Evolutionary conservation across 2,113 vertebrate species (phyloP).

Genomic region (Puffinus mauretanicus): DNA sequence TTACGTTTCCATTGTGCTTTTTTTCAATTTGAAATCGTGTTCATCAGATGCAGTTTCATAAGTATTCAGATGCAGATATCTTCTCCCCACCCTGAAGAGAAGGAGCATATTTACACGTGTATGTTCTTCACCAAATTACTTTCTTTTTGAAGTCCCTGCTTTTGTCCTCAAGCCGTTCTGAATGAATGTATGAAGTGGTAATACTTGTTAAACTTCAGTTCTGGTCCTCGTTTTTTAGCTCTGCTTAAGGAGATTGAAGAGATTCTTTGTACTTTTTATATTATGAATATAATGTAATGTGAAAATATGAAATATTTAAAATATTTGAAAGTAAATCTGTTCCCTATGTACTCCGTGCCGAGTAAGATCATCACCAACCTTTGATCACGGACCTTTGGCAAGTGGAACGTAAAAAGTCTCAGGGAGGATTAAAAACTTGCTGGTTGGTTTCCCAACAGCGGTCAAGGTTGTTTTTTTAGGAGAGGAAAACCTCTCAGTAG

Average conservation of each 20-base stretch:
- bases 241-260: background rate
- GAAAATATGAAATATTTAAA: background rate
- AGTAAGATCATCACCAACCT: background rate
- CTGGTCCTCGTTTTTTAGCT: background rate
- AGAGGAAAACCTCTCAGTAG: background rate
- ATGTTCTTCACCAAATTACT: background rate
- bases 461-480: background rate
- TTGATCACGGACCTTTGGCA: background rate
- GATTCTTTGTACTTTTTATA: background rate
- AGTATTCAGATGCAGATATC: background rate
- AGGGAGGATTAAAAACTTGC: background rate
- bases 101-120: background rate
- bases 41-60: background rate
- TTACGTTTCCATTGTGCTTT: background rate
- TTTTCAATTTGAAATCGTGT: background rate
- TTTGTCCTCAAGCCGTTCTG: background rate
- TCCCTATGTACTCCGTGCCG: fast-evolving
- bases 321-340: background rate
- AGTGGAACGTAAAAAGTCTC: fast-evolving
- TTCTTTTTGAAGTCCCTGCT: background rate
- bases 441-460: background rate
- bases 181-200: background rate
- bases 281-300: background rate
- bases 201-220: background rate
- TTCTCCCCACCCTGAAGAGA: background rate